These are phyloP conservation scores for Chrysolina americana DNA, from an alignment of 2,888 invertebrate genomes.

Conservation along the genomic window DNA sequence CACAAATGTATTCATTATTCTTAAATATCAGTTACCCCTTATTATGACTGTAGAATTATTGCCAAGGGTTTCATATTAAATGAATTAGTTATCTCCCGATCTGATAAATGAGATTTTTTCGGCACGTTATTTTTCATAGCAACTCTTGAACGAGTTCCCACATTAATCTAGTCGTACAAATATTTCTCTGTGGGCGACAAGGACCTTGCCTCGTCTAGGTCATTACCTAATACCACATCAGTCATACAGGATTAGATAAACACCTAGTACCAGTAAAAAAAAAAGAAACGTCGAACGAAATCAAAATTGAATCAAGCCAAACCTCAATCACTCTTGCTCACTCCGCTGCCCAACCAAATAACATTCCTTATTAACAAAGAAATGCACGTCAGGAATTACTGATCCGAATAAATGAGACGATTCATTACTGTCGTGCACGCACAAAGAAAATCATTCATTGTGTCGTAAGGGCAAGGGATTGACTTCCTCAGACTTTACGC, in stretches of 20 bases:
- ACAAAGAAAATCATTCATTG: conserved; percentile 4
- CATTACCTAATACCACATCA: not conserved
- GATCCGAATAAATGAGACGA: conserved; percentile 25
- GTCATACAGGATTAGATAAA: not conserved
- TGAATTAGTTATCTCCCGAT: too few relatives aligned
- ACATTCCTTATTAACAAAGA: conserved; percentile 1
- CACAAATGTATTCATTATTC: too few relatives aligned
- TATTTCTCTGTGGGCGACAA: not conserved
- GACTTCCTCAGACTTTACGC: conserved; percentile 35
- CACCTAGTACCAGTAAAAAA: not conserved
- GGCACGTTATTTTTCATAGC: too few relatives aligned
- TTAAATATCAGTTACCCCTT: too few relatives aligned
- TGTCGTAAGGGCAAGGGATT: conserved; percentile 6
- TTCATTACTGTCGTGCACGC: conserved; percentile 1
- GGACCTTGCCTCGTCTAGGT: not conserved
- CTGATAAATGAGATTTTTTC: too few relatives aligned
- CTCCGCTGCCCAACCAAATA: not conserved
- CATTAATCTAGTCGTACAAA: not conserved
- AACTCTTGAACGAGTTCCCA: not conserved
- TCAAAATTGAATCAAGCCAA: not conserved
- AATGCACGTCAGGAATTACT: conserved; percentile 20
- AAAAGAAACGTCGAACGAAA: not conserved
- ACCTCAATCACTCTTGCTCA: not conserved
- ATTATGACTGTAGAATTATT: too few relatives aligned
- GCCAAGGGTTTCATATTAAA: too few relatives aligned